Percentiles rank a stretch among this genome's conserved stretches.
These are phyloP conservation scores for Anorthoa munda DNA, from an alignment of 2,888 invertebrate genomes.

Conservation along the genomic window DNA sequence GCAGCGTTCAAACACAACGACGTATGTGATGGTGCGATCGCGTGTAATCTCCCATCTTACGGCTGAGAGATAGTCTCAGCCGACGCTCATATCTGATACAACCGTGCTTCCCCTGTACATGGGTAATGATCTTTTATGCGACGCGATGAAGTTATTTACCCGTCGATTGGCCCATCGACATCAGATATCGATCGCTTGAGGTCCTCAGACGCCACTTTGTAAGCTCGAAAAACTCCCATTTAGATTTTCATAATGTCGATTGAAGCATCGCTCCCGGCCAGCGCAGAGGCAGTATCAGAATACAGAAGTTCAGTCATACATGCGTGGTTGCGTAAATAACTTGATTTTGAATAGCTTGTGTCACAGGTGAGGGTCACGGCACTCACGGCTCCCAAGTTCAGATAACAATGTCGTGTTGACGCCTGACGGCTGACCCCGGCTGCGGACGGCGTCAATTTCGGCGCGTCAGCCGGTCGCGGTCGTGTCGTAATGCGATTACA, in stretches of 20 bases:
- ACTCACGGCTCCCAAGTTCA: slow-evolving; percentile 75
- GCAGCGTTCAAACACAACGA: slow-evolving; percentile 72
- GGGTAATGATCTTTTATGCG: slow-evolving; percentile 79
- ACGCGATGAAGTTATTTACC: slow-evolving; percentile 79
- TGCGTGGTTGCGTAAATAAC: slow-evolving; percentile 41
- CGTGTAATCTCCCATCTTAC: slow-evolving; percentile 68
- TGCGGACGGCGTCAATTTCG: slow-evolving; percentile 62
- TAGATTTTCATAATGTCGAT: slow-evolving; percentile 23
- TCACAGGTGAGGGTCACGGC: slow-evolving; percentile 76
- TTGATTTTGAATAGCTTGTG: slow-evolving; percentile 61
- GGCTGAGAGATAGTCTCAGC: slow-evolving; percentile 62
- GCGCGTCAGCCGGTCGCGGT: slow-evolving; percentile 70
- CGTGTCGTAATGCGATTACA: slow-evolving; percentile 79
- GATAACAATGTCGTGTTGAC: slow-evolving; percentile 77
- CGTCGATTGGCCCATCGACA: slow-evolving; percentile 70
- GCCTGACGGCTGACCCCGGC: slow-evolving; percentile 73
- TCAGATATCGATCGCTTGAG: slow-evolving; percentile 59
- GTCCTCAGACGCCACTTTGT: slow-evolving; percentile 57
- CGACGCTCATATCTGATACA: slow-evolving; percentile 75
- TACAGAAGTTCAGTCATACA: slow-evolving; percentile 9
- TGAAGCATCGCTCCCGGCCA: slow-evolving; percentile 3
- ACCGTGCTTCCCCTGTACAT: slow-evolving; percentile 71
- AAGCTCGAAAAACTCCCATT: slow-evolving; percentile 34
- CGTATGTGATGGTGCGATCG: slow-evolving; percentile 72
- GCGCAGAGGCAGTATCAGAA: not conserved